These are phyloP conservation scores for Ophiothrix spiculata DNA, from an alignment of 35 echinoderm and acorn worm genomes.

Conservation along the genomic window DNA sequence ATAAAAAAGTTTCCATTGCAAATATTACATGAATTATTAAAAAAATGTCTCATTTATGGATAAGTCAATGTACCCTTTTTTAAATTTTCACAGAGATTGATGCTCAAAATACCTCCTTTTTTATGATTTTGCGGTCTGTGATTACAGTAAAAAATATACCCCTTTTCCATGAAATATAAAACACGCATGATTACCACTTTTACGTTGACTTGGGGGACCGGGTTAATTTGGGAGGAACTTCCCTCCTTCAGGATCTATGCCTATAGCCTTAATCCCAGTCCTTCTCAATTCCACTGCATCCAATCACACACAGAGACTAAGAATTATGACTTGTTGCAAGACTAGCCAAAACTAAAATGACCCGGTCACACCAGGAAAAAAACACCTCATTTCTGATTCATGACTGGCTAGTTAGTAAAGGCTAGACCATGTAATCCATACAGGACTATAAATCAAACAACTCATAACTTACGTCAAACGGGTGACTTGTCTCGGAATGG, in stretches of 20 bases:
- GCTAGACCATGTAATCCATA: slow-evolving; percentile 9
- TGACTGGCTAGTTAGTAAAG: neutral
- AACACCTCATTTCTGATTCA: neutral
- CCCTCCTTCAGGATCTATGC: neutral
- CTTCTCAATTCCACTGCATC: neutral
- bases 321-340: neutral
- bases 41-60: too few relatives aligned
- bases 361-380: neutral
- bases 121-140: too few relatives aligned
- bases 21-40: too few relatives aligned
- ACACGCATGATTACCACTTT: too few relatives aligned
- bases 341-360: neutral
- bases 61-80: too few relatives aligned
- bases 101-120: too few relatives aligned
- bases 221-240: neutral
- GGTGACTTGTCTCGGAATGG: too few relatives aligned
- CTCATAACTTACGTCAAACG: neutral
- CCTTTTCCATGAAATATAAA: too few relatives aligned
- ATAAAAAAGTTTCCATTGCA: too few relatives aligned
- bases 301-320: neutral
- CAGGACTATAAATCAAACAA: neutral
- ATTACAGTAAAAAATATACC: too few relatives aligned
- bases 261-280: neutral
- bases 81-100: too few relatives aligned
- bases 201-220: too few relatives aligned